A percentile compares a stretch with the other conserved stretches of the same genome.
These are phyloP conservation scores for Gymnodraco acuticeps DNA, from an alignment of 2,797 vertebrate genomes.

Conservation along the genomic window DNA sequence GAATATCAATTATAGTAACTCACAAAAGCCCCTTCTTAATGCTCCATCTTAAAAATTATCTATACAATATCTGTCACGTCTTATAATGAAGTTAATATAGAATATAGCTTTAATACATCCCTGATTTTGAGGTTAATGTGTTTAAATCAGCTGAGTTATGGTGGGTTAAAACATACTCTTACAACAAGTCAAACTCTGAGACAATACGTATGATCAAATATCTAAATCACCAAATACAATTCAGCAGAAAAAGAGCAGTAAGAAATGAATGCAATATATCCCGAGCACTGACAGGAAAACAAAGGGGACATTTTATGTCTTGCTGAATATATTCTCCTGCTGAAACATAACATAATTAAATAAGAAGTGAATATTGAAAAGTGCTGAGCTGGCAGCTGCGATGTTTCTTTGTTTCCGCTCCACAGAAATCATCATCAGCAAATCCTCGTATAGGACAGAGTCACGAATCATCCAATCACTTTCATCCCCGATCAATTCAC, in stretches of 20 bases:
- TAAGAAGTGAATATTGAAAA: constrained; percentile 59
- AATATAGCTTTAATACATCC: too few relatives aligned
- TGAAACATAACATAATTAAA: constrained; percentile 65
- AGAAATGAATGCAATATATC: neutral
- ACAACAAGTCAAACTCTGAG: neutral
- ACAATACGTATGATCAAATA: neutral
- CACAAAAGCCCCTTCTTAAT: neutral
- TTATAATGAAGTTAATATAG: too few relatives aligned
- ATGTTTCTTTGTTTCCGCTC: constrained; percentile 38
- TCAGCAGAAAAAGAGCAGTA: neutral
- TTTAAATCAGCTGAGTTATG: neutral
- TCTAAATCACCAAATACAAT: constrained; percentile 8
- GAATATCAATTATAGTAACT: neutral
- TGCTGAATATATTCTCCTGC: constrained; percentile 24
- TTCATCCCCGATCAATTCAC: constrained; percentile 30
- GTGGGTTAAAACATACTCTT: neutral
- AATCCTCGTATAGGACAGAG: constrained; percentile 45
- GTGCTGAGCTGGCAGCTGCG: constrained; percentile 41
- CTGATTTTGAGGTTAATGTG: neutral
- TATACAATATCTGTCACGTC: neutral
- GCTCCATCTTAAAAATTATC: neutral
- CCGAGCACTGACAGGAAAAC: constrained; percentile 1
- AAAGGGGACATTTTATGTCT: constrained; percentile 11
- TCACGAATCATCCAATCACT: constrained; percentile 11
- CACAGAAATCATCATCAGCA: constrained; percentile 66